Conservation (phyloP, 2,888 invertebrate species). For the Phrixothrix hirtus region DNA sequence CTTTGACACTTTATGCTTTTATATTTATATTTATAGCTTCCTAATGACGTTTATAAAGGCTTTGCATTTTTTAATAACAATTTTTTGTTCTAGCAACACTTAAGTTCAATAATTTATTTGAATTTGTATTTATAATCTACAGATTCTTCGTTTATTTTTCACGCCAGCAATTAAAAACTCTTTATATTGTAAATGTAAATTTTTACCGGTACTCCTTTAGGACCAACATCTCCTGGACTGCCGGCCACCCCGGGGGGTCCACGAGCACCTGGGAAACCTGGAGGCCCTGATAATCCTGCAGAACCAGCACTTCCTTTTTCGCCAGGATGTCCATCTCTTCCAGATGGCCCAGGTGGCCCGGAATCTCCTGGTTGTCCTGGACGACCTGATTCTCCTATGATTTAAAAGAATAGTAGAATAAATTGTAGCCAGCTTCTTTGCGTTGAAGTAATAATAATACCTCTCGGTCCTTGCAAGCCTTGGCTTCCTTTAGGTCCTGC, state of each 20-base stretch:
- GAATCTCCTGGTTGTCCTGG: conserved; percentile 77
- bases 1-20: no score
- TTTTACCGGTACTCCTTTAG: conserved; percentile 74
- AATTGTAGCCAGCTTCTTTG: no score
- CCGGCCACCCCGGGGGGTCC: conserved; percentile 77
- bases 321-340: conserved; percentile 78
- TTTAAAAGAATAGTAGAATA: background rate
- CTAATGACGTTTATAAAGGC: no score
- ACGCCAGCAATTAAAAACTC: conserved; percentile 3
- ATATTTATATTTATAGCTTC: no score
- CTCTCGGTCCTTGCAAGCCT: conserved; percentile 79
- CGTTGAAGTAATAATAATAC: no score
- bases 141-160: no score
- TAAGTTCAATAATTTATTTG: no score
- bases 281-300: conserved; percentile 71
- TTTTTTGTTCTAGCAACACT: no score
- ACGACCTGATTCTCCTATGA: conserved; percentile 71
- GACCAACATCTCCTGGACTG: conserved; percentile 72
- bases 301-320: conserved; percentile 80
- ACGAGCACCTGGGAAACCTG: conserved; percentile 81
- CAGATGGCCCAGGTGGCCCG: conserved; percentile 74
- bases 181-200: background rate
- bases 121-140: no score
- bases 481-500: conserved; percentile 79
- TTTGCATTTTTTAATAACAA: no score